Base-by-base conservation (phyloP, 2,113 vertebrate genomes). In the Papio anubis region DNA sequence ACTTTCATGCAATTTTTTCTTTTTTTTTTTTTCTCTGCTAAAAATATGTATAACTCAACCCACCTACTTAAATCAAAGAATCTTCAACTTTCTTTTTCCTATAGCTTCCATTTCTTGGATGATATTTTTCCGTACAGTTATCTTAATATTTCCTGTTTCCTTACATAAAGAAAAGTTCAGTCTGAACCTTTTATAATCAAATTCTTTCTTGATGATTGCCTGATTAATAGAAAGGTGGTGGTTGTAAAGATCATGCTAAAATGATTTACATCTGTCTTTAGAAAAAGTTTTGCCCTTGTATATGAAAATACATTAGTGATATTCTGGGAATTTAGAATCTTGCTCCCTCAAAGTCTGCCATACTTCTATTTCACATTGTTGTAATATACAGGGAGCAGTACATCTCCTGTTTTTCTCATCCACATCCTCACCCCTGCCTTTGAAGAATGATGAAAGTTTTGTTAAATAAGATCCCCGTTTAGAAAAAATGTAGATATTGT, bases 21-120 rank as follows among this genome's bases (percentile, higher is more conserved):
- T 38, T 38, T 2, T n/a, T 66, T 66, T 78, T 79, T 57, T 38
- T 45, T 27, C 78, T 70, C 73, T 96, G 55, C 48, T 97, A 91
- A 96, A 92, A 89, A 96, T 83, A 94, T 18, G 25, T 76, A 20
- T 50, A 93, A 52, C 30, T 97, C 72, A 96, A 88, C 59, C 50
- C 94, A 95, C 20, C 52, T 83, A 88, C 40, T 93, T 78, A 97
- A 91, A 97, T 59, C 91, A 93, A 94, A 88, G 64, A 70, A 88
- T 75, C 90, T 92, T 88, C 61, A 76, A 86, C 86, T 68, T 86
- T 93, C 23, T 21, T 64, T 59, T 61, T 21, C 23, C 81, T 32
- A 59, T 10, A 32, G 27, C 61, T 38, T 88, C 72, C 75, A 93
- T 75, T 86, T 96, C 52, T 90, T 68, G 13, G 57, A 61, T 75